Evolutionary conservation across 1,140 invertebrate species (phyloP), one percentile per base, ranked within the genome.

Genomic region (Lasioglossum albipes): DNA sequence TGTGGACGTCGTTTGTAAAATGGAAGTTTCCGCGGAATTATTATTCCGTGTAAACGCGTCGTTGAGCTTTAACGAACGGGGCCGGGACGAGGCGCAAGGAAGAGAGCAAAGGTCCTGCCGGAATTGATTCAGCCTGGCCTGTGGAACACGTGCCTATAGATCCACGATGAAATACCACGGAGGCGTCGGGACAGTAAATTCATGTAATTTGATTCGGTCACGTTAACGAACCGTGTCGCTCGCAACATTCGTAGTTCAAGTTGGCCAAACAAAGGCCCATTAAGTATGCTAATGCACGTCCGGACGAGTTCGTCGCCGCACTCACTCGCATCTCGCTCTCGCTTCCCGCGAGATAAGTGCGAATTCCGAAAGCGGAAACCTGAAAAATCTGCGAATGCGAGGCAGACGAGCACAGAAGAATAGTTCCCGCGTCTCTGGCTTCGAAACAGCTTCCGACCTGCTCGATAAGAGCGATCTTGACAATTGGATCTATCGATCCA

Each of bases 251-350:
- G 90, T 90, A 91, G 89, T 91, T 91, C 89, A 91, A 91, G 84
- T 90, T 91, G 81, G 85, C 89, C 91, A 91, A 91, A 91, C 91
- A 91, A 91, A 91, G 90, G 90, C 84, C 90, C 90, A 91, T 91
- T 91, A 91, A 88, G 87, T 91, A 91, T 91, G 90, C 90, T 91
- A 91, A 91, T 91, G 87, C 77, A 65, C 80, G 20, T 64, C 72
- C 84, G 85, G 80, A 79, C 88, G 86, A 89, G 84, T 77, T 75
- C 81, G 80, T 77, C 83, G 86, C 86, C 72, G 64, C 54, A 82
- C 45, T 49, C 45, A 12, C 45, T 49, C 45, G 45, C 45, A 9
- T 45, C 45, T 0, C 45, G 12, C 45, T 9, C 45, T 9, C 42
- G 45, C 12, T 49, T 12, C 83, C 88, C 81, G 70, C 81, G 87